These are phyloP conservation scores for Criorhina ranunculi DNA, from an alignment of 2,888 invertebrate genomes.

Conservation along the genomic window DNA sequence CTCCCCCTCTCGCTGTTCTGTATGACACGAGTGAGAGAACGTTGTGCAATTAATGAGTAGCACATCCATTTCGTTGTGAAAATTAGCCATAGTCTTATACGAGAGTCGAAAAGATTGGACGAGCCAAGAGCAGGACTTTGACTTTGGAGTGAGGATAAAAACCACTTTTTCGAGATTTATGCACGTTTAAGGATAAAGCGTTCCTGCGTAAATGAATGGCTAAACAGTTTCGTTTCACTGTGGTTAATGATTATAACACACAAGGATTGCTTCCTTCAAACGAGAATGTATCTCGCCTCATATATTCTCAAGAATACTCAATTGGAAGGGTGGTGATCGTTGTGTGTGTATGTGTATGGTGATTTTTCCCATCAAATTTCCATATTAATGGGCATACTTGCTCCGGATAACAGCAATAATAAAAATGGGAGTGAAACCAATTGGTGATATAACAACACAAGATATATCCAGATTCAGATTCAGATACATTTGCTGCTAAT, in stretches of 20 bases:
- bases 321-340: slow-evolving; percentile 30
- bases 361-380: slow-evolving; percentile 77
- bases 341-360: slow-evolving; percentile 46
- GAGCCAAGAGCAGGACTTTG: not conserved
- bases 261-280: slow-evolving; percentile 56
- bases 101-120: not conserved
- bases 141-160: slow-evolving; percentile 28
- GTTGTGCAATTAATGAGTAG: slow-evolving; percentile 75
- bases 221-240: slow-evolving; percentile 69
- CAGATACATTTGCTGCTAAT: slow-evolving; percentile 57
- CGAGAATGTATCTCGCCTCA: slow-evolving; percentile 43
- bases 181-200: slow-evolving; percentile 74
- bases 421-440: slow-evolving; percentile 77
- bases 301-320: slow-evolving; percentile 22
- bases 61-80: slow-evolving; percentile 68
- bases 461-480: slow-evolving; percentile 32
- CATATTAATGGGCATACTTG: slow-evolving; percentile 77
- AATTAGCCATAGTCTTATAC: slow-evolving; percentile 55
- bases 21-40: slow-evolving; percentile 29
- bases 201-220: slow-evolving; percentile 73
- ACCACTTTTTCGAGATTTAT: slow-evolving; percentile 75
- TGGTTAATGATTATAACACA: slow-evolving; percentile 75
- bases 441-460: slow-evolving; percentile 58
- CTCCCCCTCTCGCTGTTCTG: too few relatives aligned
- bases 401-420: slow-evolving; percentile 61